Conservation (phyloP, 1,140 invertebrate genomes). For the Drosophila baimaii region DNA sequence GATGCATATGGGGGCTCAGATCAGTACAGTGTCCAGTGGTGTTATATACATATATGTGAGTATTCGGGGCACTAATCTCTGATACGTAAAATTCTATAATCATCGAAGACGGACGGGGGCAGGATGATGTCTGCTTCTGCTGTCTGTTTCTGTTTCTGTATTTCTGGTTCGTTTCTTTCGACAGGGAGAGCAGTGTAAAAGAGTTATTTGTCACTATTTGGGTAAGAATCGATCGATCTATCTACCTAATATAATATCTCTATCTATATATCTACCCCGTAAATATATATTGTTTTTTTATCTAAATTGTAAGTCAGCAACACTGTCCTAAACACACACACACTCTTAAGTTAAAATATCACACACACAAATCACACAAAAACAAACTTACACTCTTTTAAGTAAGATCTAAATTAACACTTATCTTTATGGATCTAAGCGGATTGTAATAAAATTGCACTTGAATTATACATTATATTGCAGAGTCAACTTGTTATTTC, state of each 20-base stretch:
- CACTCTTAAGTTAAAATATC: conserved; percentile 54
- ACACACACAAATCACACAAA: conserved; percentile 30
- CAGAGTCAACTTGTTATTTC: background rate
- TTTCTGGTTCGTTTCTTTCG: conserved; percentile 63
- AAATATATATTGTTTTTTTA: conserved; percentile 42
- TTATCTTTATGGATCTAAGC: conserved; percentile 62
- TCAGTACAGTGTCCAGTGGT: conserved; percentile 34
- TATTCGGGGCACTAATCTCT: conserved; percentile 60
- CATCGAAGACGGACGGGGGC: conserved; percentile 22
- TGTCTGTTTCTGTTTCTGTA: conserved; percentile 31
- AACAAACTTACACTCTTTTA: conserved; percentile 13
- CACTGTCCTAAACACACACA: conserved; percentile 25
- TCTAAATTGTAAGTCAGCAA: conserved; percentile 37
- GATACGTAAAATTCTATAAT: conserved; percentile 28
- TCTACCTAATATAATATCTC: conserved; percentile 9
- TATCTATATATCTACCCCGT: conserved; percentile 6
- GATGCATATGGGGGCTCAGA: conserved; percentile 36
- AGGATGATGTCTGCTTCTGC: too few species aligned
- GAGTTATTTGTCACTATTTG: conserved; percentile 53
- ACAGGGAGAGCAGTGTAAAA: conserved; percentile 53
- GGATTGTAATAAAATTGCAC: conserved; percentile 71
- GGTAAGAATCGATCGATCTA: conserved; percentile 62
- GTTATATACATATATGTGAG: conserved; percentile 55
- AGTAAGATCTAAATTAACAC: conserved; percentile 46
- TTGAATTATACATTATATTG: conserved; percentile 38